These are phyloP conservation scores for Corythaixoides concolor DNA, from an alignment of 2,113 vertebrate genomes.

Conservation along the genomic window DNA sequence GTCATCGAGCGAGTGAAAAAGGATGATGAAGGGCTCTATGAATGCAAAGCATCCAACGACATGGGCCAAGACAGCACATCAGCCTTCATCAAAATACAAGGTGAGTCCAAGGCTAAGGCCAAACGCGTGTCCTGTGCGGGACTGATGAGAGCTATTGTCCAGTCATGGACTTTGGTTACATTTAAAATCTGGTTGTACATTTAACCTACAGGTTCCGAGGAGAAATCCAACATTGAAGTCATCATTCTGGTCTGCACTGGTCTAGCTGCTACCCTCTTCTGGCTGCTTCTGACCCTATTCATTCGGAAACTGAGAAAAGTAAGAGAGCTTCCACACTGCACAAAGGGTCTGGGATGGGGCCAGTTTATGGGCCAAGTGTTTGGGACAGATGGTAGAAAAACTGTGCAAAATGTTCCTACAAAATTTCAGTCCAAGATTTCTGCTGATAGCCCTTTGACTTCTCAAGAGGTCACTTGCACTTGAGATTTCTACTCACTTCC, in stretches of 20 bases:
- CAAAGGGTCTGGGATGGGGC: not conserved
- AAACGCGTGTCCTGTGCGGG: accelerated
- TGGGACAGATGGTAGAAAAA: not conserved
- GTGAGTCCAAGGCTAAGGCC: constrained; percentile 61
- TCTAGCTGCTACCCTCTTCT: constrained; percentile 89
- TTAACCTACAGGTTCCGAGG: constrained; percentile 81
- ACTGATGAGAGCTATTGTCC: not conserved
- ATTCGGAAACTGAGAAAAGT: constrained; percentile 92
- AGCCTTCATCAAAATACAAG: constrained; percentile 82
- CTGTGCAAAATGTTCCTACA: not conserved
- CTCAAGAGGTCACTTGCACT: not conserved
- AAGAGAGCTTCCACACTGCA: not conserved
- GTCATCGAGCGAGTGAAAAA: constrained; percentile 89
- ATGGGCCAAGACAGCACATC: constrained; percentile 79
- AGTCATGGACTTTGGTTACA: not conserved
- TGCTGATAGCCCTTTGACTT: not conserved
- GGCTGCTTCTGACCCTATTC: constrained; percentile 92
- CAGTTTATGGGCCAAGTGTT: not conserved
- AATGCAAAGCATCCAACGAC: constrained; percentile 82
- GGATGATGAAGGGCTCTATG: constrained; percentile 88
- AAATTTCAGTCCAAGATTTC: not conserved
- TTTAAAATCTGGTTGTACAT: not conserved
- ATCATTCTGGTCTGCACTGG: constrained; percentile 91
- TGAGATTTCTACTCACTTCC: not conserved
- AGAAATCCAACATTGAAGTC: constrained; percentile 88